Evolutionary conservation across 2,113 vertebrate genomes (phyloP).

Genomic region (Chionomys nivalis): DNA sequence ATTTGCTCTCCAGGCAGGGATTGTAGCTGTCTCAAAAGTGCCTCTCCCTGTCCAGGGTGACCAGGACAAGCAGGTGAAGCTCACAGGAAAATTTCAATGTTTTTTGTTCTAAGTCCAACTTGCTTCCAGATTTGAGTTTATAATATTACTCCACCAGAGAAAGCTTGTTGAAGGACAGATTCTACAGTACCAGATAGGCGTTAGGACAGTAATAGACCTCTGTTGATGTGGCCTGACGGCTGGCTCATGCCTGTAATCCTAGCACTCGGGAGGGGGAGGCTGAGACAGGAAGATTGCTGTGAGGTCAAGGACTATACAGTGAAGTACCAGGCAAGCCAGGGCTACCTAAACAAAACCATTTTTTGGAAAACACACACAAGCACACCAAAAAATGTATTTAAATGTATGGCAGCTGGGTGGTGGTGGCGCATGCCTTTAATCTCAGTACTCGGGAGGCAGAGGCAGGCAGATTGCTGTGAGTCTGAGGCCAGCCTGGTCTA

Average conservation of each 20-base stretch:
- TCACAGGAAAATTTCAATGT: constrained; percentile 17
- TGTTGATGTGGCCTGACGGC: neutral
- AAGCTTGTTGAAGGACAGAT: neutral
- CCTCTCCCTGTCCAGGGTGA: neutral
- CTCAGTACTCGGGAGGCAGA: too few species aligned
- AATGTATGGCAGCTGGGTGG: neutral
- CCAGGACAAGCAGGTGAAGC: neutral
- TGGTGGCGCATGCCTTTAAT: too few species aligned
- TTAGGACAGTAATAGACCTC: neutral
- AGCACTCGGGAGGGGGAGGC: neutral
- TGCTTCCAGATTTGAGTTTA: constrained; percentile 46
- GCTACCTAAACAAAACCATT: neutral
- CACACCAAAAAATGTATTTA: neutral
- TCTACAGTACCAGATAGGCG: neutral
- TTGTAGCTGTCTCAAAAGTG: neutral
- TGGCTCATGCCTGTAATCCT: neutral
- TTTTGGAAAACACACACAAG: neutral
- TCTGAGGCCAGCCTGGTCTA: too few species aligned
- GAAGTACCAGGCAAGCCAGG: neutral
- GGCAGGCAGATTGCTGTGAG: too few species aligned
- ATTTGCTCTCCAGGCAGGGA: neutral
- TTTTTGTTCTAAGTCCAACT: constrained; percentile 19
- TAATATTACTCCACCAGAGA: neutral
- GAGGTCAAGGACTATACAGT: neutral
- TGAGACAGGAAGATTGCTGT: neutral